Conservation (phyloP, 2,888 invertebrate genomes). For the Arctia plantaginis region DNA sequence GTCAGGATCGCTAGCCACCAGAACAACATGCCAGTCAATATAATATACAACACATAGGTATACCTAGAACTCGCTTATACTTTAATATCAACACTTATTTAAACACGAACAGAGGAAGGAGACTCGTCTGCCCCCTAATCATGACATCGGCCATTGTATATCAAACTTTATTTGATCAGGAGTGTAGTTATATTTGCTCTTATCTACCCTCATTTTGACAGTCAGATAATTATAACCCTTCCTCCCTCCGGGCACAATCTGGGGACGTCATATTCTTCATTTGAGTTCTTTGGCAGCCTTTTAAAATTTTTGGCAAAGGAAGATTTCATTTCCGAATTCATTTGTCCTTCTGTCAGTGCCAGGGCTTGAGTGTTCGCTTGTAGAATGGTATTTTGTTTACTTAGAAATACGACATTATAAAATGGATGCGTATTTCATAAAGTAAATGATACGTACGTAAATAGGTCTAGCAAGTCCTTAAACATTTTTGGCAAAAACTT, state of each 20-base stretch:
- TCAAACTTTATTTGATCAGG: slow-evolving; percentile 30
- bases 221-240: slow-evolving; percentile 49
- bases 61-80: neutral
- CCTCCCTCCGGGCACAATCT: slow-evolving; percentile 43
- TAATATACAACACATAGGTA: neutral
- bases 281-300: slow-evolving; percentile 40
- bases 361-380: slow-evolving; percentile 35
- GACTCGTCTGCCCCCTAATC: slow-evolving; percentile 2
- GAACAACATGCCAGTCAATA: neutral
- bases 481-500: neutral
- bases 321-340: slow-evolving; percentile 49
- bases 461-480: neutral
- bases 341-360: slow-evolving; percentile 45
- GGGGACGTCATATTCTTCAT: slow-evolving; percentile 41
- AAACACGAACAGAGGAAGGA: neutral
- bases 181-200: slow-evolving; percentile 39
- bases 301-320: slow-evolving; percentile 45
- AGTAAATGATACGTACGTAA: slow-evolving; percentile 1
- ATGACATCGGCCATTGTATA: slow-evolving; percentile 8
- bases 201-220: slow-evolving; percentile 45
- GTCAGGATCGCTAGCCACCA: neutral
- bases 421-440: neutral
- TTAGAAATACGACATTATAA: slow-evolving; percentile 4
- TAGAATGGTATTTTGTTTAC: slow-evolving; percentile 15
- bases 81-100: slow-evolving; percentile 13